phyloP scores from a whole-genome alignment of 1,140 invertebrate species.

The Pomacea maculata region DNA sequence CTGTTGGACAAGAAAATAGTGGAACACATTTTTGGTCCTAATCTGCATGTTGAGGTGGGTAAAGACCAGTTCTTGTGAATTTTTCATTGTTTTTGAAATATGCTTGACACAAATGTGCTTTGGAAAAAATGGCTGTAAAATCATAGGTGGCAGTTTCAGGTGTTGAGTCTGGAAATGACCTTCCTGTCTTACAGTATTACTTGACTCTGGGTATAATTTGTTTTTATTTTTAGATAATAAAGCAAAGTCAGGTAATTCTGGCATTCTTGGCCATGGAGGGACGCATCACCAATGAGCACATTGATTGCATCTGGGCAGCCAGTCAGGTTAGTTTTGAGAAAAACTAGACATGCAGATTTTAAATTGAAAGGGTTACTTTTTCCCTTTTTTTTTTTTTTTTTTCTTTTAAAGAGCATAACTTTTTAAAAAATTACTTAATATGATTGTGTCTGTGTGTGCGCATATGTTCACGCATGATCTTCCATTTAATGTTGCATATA shows the following conservation, averaged over 20 bases:
- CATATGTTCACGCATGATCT: neutral
- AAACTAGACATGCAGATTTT: neutral
- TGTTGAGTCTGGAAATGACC: neutral
- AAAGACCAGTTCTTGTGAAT: neutral
- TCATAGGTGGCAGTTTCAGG: neutral
- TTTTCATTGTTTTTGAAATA: neutral
- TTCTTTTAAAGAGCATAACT: neutral
- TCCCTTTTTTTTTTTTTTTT: neutral
- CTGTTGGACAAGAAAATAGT: constrained; percentile 90
- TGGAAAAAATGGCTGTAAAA: neutral
- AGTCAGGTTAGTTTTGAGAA: constrained; percentile 72
- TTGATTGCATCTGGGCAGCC: constrained; percentile 92
- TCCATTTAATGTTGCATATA: neutral
- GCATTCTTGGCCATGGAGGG: constrained; percentile 92
- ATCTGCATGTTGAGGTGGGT: constrained; percentile 89
- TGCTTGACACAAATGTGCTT: neutral
- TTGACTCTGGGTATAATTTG: neutral
- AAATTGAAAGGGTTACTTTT: neutral
- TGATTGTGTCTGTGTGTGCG: neutral
- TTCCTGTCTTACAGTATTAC: neutral
- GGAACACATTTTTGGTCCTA: constrained; percentile 93
- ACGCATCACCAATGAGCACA: constrained; percentile 87
- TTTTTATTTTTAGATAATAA: constrained; percentile 76
- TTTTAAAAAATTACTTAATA: neutral
- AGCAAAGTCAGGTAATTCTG: constrained; percentile 91